Evolutionary conservation across 2,797 vertebrate genomes (phyloP).

Genomic region (Phoxinus dragarum): DNA sequence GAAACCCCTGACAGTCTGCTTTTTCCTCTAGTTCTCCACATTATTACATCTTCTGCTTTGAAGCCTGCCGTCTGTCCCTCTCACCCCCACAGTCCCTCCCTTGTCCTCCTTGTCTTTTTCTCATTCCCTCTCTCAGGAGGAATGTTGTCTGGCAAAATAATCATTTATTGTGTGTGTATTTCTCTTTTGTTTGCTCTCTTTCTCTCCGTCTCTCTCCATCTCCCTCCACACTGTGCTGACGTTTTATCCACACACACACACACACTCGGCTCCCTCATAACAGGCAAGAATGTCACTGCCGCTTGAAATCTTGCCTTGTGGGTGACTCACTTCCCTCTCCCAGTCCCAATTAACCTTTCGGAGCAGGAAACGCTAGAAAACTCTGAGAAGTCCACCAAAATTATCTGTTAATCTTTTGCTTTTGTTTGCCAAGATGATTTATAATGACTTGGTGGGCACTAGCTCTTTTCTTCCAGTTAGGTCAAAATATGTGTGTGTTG

Average conservation of each 20-base stretch:
- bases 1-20: constrained; percentile 44
- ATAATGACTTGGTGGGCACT: constrained; percentile 36
- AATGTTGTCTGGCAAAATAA: constrained; percentile 57
- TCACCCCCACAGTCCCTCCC: constrained; percentile 28
- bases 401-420: constrained; percentile 59
- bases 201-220: constrained; percentile 27
- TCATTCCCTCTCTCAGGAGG: constrained; percentile 45
- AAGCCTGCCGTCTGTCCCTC: constrained; percentile 14
- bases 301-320: constrained; percentile 72
- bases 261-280: constrained; percentile 49
- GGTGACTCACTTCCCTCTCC: constrained; percentile 70
- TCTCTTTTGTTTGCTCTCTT: constrained; percentile 29
- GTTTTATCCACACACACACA: constrained; percentile 51
- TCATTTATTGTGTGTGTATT: constrained; percentile 50
- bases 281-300: constrained; percentile 74
- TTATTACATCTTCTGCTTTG: constrained; percentile 46
- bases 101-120: constrained; percentile 37
- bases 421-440: constrained; percentile 59
- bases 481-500: constrained; percentile 34
- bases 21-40: constrained; percentile 46
- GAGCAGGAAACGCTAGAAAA: constrained; percentile 58
- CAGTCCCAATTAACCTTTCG: constrained; percentile 81
- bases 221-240: constrained; percentile 11
- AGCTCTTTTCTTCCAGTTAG: constrained; percentile 28
- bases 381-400: constrained; percentile 49